phyloP scores from a whole-genome alignment of 2,888 invertebrate genomes.

The Tachystola acroxantha region DNA sequence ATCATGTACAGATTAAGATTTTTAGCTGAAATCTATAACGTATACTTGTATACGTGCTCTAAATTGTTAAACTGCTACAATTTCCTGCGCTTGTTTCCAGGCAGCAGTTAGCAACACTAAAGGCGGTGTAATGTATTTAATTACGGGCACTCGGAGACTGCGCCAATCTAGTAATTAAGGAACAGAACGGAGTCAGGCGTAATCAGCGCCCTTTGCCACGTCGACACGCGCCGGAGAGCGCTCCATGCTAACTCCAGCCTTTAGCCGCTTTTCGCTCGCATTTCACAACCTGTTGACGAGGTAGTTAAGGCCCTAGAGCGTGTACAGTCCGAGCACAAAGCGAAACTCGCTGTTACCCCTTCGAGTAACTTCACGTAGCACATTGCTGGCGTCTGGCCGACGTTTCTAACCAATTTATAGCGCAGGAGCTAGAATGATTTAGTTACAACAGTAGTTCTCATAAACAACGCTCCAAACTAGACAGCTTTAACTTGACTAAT shows the following conservation, averaged over 20 bases:
- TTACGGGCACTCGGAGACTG: conserved; percentile 64
- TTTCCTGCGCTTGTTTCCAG: conserved; percentile 9
- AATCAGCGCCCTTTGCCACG: conserved; percentile 68
- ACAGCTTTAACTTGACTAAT: conserved; percentile 6
- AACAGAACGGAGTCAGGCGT: conserved; percentile 47
- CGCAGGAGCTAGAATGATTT: conserved; percentile 8
- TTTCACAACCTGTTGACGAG: conserved; percentile 74
- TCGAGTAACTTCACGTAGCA: conserved; percentile 11
- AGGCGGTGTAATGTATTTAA: conserved; percentile 66
- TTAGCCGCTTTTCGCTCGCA: conserved; percentile 57
- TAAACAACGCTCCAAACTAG: conserved; percentile 9
- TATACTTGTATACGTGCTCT: neutral
- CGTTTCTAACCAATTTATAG: conserved; percentile 11
- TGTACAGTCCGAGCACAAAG: conserved; percentile 49
- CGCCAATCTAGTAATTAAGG: conserved; percentile 71
- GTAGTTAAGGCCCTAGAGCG: conserved; percentile 57
- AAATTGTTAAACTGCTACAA: conserved; percentile 4
- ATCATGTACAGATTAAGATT: too few species aligned
- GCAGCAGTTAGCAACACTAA: conserved; percentile 27
- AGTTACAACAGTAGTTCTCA: conserved; percentile 9
- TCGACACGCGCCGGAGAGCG: conserved; percentile 57
- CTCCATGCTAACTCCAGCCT: conserved; percentile 41
- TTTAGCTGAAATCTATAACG: too few species aligned
- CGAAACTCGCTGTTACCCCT: conserved; percentile 31
- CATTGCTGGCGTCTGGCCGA: conserved; percentile 8